Conservation (phyloP, 2,113 vertebrate species). For the Madoqua kirkii region DNA sequence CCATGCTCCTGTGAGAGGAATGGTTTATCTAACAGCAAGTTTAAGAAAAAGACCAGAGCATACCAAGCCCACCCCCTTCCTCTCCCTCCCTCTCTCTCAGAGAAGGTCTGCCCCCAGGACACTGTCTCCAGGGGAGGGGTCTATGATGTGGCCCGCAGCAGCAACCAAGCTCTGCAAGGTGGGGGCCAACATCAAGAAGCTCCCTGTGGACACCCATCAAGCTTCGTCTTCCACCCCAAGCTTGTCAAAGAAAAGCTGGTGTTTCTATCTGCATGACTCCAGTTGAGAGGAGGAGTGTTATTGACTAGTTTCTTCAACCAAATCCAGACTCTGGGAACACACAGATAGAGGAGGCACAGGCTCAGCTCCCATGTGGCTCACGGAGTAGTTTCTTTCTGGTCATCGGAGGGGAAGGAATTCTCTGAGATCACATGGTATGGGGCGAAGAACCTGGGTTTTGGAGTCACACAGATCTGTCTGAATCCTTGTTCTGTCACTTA, state of each 20-base stretch:
- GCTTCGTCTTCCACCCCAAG: not conserved
- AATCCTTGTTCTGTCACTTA: not conserved
- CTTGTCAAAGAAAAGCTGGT: not conserved
- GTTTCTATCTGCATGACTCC: not conserved
- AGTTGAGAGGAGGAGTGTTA: not conserved
- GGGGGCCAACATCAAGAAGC: not conserved
- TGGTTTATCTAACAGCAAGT: not conserved
- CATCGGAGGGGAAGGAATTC: not conserved
- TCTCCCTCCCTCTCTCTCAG: not conserved
- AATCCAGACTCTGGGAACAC: not conserved
- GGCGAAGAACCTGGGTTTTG: not conserved
- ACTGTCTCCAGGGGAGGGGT: not conserved
- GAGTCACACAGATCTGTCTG: not conserved
- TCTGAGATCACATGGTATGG: not conserved
- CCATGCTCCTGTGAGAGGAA: not conserved
- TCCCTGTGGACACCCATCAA: not conserved
- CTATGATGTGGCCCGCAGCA: not conserved
- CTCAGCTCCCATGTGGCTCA: accelerated
- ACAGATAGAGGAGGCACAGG: not conserved
- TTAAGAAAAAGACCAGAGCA: not conserved
- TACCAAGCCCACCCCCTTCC: not conserved
- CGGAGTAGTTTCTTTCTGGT: not conserved
- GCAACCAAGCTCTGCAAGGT: not conserved
- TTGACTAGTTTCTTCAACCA: not conserved
- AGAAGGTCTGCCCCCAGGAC: not conserved